phyloP scores from a whole-genome alignment of 2,113 vertebrate species.

The Trochalopteron elliotii region DNA sequence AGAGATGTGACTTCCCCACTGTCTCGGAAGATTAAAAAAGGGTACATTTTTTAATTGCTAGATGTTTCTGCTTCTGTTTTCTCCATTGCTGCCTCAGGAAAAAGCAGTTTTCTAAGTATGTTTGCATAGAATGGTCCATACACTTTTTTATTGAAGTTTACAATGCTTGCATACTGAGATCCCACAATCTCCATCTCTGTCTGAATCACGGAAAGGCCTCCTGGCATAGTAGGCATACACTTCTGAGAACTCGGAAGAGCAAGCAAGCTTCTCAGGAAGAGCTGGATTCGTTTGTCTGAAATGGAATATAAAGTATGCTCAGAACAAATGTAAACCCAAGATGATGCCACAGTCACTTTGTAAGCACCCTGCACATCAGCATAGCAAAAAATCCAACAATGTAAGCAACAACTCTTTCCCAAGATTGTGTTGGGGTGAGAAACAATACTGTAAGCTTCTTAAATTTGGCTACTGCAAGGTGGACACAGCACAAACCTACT shows the following conservation, averaged over 20 bases:
- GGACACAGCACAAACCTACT: background rate
- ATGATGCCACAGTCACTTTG: background rate
- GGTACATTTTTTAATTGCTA: conserved; percentile 4
- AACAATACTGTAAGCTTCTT: background rate
- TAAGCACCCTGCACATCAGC: background rate
- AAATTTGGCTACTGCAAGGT: background rate
- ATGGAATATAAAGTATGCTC: background rate
- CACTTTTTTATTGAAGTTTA: conserved; percentile 89
- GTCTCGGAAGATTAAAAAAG: background rate
- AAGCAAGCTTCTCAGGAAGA: conserved; percentile 83
- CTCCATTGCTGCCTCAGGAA: conserved; percentile 52
- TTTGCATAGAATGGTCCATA: conserved; percentile 91
- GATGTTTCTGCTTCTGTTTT: conserved; percentile 53
- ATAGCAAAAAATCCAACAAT: background rate
- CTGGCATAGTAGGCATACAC: conserved; percentile 78
- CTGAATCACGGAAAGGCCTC: conserved; percentile 83
- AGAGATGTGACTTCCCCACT: background rate
- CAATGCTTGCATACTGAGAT: conserved; percentile 80
- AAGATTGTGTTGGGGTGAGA: fast-evolving
- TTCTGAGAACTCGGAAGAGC: conserved; percentile 72
- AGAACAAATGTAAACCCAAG: background rate
- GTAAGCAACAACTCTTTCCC: background rate
- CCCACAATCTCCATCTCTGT: conserved; percentile 81
- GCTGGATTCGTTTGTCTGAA: conserved; percentile 88
- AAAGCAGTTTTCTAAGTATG: conserved; percentile 89